Evolutionary conservation across 2,113 vertebrate genomes (phyloP), one percentile per base, ranked within the genome.

Genomic region (Hydropotes inermis): DNA sequence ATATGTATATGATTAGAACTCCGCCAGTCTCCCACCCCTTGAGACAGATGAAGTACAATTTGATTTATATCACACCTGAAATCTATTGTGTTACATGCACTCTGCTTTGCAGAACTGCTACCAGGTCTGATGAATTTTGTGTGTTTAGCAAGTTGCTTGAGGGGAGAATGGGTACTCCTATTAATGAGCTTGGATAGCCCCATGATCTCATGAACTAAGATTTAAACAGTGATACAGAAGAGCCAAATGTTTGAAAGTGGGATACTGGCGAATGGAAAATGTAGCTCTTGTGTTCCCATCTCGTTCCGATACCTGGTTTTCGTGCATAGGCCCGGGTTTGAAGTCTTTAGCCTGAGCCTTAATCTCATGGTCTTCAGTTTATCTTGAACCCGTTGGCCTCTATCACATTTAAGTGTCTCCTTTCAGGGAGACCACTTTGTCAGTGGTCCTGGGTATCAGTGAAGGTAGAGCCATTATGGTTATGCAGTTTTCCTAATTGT

Each of bases 1-100:
- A 98, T 98, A 98, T 98, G 98, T 97, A 96, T 98, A 97, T 98
- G 98, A 98, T 98, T 98, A 98, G 94, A 98, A 98, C 97, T 98
- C 97, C 97, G 96, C n/a, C 3, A 98, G 97, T 90, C 96, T 97
- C 93, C 96, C 91, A 98, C 97, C 98, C 98, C 97, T 95, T 78
- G 97, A 98, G 97, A 97, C 96, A 89, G 96, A 97, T 92, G 91
- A 97, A 98, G 98, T 98, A 98, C 98, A 98, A 98, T 98, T 94
- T 98, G 98, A 97, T 98, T 98, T 98, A 98, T 92, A 85, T 98
- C 97, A 70, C 97, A 97, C 97, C 98, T 98, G 91, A 96, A 97
- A 92, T 92, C 91, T 94, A 82, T 96, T 95, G 96, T 98, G 92
- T 97, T 87, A 64, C 14, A 47, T 90, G 92, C 58, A n/a, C 86